These are phyloP conservation scores for Larimichthys crocea DNA, from an alignment of 2,113 vertebrate genomes.

Conservation along the genomic window DNA sequence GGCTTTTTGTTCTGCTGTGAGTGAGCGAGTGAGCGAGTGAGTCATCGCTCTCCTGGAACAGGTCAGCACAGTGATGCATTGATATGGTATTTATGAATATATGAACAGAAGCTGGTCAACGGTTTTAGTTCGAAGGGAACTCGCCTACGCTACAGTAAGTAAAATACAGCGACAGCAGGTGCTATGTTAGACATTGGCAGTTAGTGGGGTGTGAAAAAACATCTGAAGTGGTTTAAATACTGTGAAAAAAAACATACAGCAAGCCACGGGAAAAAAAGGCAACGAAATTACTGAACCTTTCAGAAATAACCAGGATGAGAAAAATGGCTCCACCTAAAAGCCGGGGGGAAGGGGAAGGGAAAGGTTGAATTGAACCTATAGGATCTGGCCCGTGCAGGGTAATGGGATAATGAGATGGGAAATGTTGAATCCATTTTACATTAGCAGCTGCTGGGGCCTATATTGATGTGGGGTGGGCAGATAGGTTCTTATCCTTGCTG, in stretches of 20 bases:
- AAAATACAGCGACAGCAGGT: slow-evolving; percentile 36
- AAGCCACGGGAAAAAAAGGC: slow-evolving; percentile 22
- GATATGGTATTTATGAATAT: not conserved
- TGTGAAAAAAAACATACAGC: slow-evolving; percentile 47
- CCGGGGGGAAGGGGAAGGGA: not conserved
- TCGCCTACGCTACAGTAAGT: not conserved
- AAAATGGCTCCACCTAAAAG: slow-evolving; percentile 38
- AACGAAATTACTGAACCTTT: slow-evolving; percentile 35
- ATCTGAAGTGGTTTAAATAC: slow-evolving; percentile 41
- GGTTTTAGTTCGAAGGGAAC: not conserved
- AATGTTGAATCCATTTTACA: slow-evolving; percentile 71
- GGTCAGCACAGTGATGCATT: not conserved
- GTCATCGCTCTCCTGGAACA: not conserved
- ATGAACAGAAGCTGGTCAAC: not conserved
- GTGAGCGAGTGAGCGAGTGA: not conserved
- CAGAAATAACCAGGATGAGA: slow-evolving; percentile 32
- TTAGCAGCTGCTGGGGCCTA: slow-evolving; percentile 40
- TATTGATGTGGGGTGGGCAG: slow-evolving; percentile 53
- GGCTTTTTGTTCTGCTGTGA: not conserved
- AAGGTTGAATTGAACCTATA: slow-evolving; percentile 36
- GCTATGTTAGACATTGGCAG: slow-evolving; percentile 21
- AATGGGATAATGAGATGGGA: slow-evolving; percentile 66
- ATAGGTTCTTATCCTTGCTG: slow-evolving; percentile 51
- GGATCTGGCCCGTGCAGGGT: slow-evolving; percentile 21
- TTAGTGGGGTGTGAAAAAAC: slow-evolving; percentile 47